Base-by-base conservation (phyloP, 2,888 invertebrate species). In the Cyclophora albipunctata region DNA sequence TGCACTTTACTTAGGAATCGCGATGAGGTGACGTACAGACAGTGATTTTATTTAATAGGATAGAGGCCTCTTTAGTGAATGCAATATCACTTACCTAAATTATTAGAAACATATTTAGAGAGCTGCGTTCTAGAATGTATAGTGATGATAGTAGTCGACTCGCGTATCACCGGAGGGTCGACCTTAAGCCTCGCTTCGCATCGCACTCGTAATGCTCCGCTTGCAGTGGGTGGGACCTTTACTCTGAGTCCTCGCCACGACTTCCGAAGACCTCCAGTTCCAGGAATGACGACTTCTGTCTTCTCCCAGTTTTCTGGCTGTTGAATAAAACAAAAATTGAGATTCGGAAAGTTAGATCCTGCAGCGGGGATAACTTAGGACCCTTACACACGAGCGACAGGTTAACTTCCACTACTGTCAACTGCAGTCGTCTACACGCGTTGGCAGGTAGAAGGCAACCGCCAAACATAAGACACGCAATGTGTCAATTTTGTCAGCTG, bases 41-140 rank as follows among this genome's bases (percentile, higher is more conserved):
- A 20, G 20, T 20, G 1, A 20, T 20, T 20, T 20, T 20, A 20
- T 20, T 20, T 20, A 20, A 20, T 20, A 20, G 20, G 1, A 20
- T 20, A 20, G 20, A 20, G 20, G 20, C 20, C 20, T 20, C 20
- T 20, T 20, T 20, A 20, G 20, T 20, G 1, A 20, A 20, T 20
- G 20, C 20, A 20, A 20, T 20, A 20, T 20, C 7, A 62, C 71
- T 67, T 58, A 84, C 84, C 83, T 69, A 66, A 75, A 69, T 72
- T 80, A 74, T 75, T 82, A 53, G 87, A 78, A 46, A 87, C 84
- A 56, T 80, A 88, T 75, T 87, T 88, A 3, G 86, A 86, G n/a
- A 83, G 63, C 55, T 83, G 80, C 34, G 88, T 86, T 42, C 71
- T 78, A 3, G 87, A 83, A 57, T 81, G 76, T 56, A 88, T 75